Conservation (phyloP, 2,797 vertebrate genomes). For the Platyrinchus mystaceus region DNA sequence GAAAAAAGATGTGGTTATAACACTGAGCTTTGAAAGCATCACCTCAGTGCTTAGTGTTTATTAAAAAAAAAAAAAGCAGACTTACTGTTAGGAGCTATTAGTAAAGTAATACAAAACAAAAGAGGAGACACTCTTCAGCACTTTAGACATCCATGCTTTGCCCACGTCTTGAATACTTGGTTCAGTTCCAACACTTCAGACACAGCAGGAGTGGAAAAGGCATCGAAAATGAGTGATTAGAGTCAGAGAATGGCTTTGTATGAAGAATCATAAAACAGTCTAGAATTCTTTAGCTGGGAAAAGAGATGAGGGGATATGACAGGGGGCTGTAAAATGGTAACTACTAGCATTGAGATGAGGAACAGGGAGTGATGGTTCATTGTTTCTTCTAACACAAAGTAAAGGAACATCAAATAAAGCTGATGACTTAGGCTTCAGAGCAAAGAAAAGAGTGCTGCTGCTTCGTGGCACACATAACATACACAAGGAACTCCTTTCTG, state of each 20-base stretch:
- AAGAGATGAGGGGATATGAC: not conserved
- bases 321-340: not conserved
- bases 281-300: constrained; percentile 11
- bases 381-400: not conserved
- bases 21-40: constrained; percentile 10
- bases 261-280: not conserved
- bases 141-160: constrained; percentile 34
- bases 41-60: not conserved
- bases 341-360: not conserved
- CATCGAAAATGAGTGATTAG: constrained; percentile 23
- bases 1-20: not conserved
- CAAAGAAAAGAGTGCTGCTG: not conserved
- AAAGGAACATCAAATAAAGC: not conserved
- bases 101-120: constrained; percentile 43
- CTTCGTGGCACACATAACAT: rapidly evolving
- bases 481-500: not conserved
- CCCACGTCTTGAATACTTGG: constrained; percentile 22
- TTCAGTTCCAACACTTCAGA: constrained; percentile 41
- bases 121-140: constrained; percentile 13
- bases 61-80: not conserved
- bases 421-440: not conserved
- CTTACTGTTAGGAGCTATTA: constrained; percentile 34
- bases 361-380: not conserved
- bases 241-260: constrained; percentile 16
- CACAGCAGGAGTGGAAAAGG: constrained; percentile 41